Evolutionary conservation across 2,797 vertebrate genomes (phyloP).

Genomic region (Muscicapa comitata): DNA sequence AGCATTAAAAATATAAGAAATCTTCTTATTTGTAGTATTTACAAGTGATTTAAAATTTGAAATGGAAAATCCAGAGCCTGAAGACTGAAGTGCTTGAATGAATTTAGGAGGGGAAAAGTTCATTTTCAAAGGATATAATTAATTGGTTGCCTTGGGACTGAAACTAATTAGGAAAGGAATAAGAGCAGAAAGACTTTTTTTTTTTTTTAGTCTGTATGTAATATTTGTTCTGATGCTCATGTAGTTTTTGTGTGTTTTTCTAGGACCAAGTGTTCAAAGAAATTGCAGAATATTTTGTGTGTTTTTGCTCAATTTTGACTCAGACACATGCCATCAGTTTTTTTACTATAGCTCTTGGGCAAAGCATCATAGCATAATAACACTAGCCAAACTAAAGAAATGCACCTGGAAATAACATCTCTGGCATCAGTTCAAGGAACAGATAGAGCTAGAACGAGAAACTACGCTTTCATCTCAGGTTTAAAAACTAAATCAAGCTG

Average conservation of each 20-base stretch:
- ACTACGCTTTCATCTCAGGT: neutral
- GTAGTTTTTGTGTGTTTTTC: neutral
- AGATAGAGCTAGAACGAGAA: neutral
- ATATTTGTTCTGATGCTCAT: neutral
- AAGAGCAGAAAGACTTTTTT: neutral
- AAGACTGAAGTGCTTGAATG: neutral
- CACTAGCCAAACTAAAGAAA: constrained; percentile 1
- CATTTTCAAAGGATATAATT: constrained; percentile 20
- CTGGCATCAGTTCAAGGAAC: neutral
- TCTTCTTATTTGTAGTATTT: neutral
- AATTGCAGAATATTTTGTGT: neutral
- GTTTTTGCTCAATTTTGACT: neutral
- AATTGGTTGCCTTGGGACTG: neutral
- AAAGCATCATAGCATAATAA: neutral
- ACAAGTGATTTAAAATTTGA: neutral
- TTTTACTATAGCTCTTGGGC: neutral
- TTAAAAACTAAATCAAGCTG: constrained; percentile 13
- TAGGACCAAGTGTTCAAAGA: neutral
- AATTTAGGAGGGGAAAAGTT: neutral
- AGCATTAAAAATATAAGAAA: neutral
- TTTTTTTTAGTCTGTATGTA: neutral
- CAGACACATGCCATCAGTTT: neutral
- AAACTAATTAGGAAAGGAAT: constrained; percentile 5
- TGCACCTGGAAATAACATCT: neutral
- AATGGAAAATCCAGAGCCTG: neutral